Base-by-base conservation (phyloP, 2,797 vertebrate genomes). In the Chiroxiphia lanceolata region DNA sequence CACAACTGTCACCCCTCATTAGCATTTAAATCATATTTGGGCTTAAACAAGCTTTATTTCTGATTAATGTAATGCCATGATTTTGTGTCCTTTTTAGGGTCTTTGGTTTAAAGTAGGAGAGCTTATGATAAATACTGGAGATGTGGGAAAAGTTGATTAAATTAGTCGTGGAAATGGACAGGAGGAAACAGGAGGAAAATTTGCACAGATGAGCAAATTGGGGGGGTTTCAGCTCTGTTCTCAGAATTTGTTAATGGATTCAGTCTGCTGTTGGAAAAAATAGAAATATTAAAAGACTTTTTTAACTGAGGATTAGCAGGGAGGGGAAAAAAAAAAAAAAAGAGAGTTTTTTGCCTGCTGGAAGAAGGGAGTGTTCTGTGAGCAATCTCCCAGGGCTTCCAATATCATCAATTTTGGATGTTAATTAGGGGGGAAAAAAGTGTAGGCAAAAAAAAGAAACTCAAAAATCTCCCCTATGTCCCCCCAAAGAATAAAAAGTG, bases 41-140 rank as follows among this genome's bases (percentile, higher is more conserved):
- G 83, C 92, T 98, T 97, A 97, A 98, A 97, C 95, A 96, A 97
- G 96, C 94, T 97, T 94, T 94, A 90, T 97, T 97, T 97, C 96
- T 96, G 95, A 97, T 96, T 97, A 93, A 38, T 96, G 95, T 96
- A 95, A 96, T 96, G 96, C 95, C 90, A n/a, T 53, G 64, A 54
- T 94, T 95, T 95, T 87, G 40, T 93, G 83, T 92, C 83, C 86
- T 93, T 97, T 96, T 85, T 92, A 85, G 76, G 34, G 76, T 86
- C 87, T 96, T 96, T 90, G 91, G 92, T 97, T 89, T 87, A 87
- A 96, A 96, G 90, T 51, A 93, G 78, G 94, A 3, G 25, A 96
- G 78, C 93, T 94, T 86, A 87, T 85, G 90, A 90, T 93, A 93
- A 96, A 92, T 94, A 11, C 71, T 45, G 57, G 59, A 91, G 93